These are phyloP conservation scores for Brienomyrus brachyistius DNA, from an alignment of 2,113 vertebrate species.

Conservation along the genomic window DNA sequence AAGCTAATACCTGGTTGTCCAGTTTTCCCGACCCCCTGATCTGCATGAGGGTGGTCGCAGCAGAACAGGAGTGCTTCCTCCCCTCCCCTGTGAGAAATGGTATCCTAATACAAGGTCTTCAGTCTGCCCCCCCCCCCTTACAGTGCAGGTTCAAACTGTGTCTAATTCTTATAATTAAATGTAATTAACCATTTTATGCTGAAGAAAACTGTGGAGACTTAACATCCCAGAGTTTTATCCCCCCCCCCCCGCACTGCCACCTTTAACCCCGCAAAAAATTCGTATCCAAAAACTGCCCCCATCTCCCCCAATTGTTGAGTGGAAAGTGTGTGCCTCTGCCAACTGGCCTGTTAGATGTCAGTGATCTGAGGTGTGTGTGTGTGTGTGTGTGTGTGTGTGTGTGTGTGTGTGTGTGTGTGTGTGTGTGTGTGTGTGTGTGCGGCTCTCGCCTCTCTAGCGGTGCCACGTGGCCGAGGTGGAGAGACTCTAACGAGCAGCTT, in stretches of 20 bases:
- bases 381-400: not conserved
- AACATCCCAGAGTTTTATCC: not conserved
- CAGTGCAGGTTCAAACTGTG: not conserved
- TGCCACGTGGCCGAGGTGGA: not conserved
- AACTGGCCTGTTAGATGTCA: not conserved
- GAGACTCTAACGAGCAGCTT: constrained; percentile 25
- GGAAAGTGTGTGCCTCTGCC: not conserved
- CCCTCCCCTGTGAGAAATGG: not conserved
- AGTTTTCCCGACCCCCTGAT: not conserved
- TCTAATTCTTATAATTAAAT: not conserved
- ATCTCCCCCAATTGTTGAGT: not conserved
- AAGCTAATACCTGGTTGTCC: constrained; percentile 9
- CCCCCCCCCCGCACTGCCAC: not conserved
- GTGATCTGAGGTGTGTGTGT: not conserved
- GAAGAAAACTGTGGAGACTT: not conserved
- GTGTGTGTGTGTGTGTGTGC: not conserved
- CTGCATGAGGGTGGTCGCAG: not conserved
- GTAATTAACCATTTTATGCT: constrained; percentile 1
- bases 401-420: no score
- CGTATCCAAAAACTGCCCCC: not conserved
- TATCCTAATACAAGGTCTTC: not conserved
- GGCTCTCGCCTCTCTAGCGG: not conserved
- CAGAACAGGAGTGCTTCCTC: not conserved
- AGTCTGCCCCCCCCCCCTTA: no score
- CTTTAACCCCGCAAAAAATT: not conserved